phyloP scores from a whole-genome alignment of 2,113 vertebrate genomes.

The Rhineura floridana region DNA sequence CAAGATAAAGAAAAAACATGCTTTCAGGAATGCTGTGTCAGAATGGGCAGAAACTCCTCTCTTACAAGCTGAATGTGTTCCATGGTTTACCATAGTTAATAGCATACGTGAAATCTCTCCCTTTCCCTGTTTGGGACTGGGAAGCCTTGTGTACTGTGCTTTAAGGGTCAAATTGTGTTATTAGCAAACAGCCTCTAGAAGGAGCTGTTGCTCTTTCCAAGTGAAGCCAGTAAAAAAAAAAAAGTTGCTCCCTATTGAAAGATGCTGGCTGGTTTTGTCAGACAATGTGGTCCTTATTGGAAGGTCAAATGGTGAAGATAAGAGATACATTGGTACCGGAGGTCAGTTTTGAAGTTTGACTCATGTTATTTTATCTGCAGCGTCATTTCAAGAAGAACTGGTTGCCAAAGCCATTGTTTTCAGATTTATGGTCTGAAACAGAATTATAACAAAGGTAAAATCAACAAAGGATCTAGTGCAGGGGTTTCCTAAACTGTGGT shows the following conservation, averaged over 20 bases:
- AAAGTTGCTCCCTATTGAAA: background rate
- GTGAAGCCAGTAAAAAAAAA: background rate
- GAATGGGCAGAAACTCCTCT: background rate
- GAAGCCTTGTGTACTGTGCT: background rate
- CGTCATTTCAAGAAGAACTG: background rate
- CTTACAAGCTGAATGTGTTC: background rate
- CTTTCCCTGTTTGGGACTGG: background rate
- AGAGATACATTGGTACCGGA: fast-evolving
- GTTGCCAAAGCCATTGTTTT: background rate
- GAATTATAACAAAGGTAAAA: background rate
- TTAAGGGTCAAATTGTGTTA: background rate
- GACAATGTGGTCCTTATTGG: background rate
- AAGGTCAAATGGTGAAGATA: background rate
- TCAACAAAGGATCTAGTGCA: background rate
- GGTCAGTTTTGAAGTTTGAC: fast-evolving
- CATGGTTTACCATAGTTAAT: background rate
- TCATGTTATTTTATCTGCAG: background rate
- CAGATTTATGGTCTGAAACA: background rate
- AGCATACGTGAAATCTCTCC: background rate
- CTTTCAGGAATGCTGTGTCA: background rate
- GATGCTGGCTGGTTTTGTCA: background rate
- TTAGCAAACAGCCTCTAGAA: constrained; percentile 56
- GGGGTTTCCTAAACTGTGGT: too few relatives aligned
- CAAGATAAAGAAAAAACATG: background rate
- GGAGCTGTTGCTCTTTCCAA: constrained; percentile 55